A percentile compares a stretch with the other conserved stretches of the same genome.
phyloP scores from a whole-genome alignment of 2,113 vertebrate species.

The Carassius gibelio region DNA sequence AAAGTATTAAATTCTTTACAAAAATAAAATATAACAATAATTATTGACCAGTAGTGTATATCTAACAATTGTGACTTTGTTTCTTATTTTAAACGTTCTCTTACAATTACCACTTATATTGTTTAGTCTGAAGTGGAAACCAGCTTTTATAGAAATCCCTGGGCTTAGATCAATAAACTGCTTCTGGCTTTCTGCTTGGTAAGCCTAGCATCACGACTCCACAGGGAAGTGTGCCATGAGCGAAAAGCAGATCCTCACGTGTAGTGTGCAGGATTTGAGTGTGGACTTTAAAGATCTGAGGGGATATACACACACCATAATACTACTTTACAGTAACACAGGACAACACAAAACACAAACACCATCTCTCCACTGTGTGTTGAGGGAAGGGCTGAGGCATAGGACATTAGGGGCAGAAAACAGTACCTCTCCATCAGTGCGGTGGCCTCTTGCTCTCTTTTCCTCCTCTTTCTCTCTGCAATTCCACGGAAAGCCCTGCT shows the following conservation, averaged over 20 bases:
- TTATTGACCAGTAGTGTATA: no score
- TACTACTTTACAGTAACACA: neutral
- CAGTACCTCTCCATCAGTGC: constrained; percentile 92
- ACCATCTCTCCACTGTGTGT: neutral
- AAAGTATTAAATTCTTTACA: no score
- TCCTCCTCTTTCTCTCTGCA: constrained; percentile 95
- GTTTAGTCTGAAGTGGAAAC: neutral
- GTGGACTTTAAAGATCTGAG: neutral
- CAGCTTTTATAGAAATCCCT: neutral
- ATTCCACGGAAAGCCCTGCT: constrained; percentile 95
- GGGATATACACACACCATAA: neutral
- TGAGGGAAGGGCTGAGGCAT: constrained; percentile 51
- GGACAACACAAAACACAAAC: neutral
- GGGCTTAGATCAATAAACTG: constrained; percentile 5
- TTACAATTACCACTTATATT: neutral
- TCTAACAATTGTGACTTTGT: neutral
- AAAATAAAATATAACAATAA: no score
- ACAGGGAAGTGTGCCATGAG: neutral
- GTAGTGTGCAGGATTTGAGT: neutral
- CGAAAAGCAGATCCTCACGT: neutral
- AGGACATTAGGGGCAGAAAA: constrained; percentile 72
- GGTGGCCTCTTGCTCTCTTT: constrained; percentile 90
- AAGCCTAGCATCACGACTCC: neutral
- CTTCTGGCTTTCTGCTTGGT: constrained; percentile 15
- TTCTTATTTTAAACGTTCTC: neutral